phyloP scores from a whole-genome alignment of 1,140 invertebrate species.

The Drosophila funebris region DNA sequence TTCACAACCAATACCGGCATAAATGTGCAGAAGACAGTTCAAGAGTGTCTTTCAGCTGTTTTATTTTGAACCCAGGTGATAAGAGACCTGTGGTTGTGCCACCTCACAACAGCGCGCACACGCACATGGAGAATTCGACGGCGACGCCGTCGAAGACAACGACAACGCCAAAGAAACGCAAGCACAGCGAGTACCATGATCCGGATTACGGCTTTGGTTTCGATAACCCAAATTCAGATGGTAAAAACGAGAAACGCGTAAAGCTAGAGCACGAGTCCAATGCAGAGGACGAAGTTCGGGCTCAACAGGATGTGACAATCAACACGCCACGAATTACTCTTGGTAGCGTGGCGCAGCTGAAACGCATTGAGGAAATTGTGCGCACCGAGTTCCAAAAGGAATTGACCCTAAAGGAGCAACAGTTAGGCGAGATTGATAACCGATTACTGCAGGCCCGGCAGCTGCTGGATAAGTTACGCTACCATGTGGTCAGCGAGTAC shows the following conservation, averaged over 20 bases:
- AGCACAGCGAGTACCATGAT: conserved; percentile 78
- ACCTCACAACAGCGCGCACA: conserved; percentile 19
- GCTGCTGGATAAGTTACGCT: conserved; percentile 89
- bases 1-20: conserved; percentile 44
- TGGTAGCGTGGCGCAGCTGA: conserved; percentile 15
- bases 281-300: not conserved
- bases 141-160: conserved; percentile 35
- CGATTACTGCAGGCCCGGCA: conserved; percentile 87
- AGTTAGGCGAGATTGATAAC: conserved; percentile 85
- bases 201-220: conserved; percentile 62
- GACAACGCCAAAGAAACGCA: conserved; percentile 66
- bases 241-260: conserved; percentile 20
- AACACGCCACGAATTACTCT: not conserved
- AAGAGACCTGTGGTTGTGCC: conserved; percentile 31
- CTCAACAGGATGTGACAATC: not conserved
- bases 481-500: conserved; percentile 88
- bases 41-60: conserved; percentile 33
- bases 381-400: conserved; percentile 85
- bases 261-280: conserved; percentile 10
- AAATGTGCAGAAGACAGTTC: conserved; percentile 58
- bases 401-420: conserved; percentile 84
- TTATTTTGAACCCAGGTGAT: conserved; percentile 50
- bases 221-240: not conserved
- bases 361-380: conserved; percentile 50
- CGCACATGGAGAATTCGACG: conserved; percentile 70